Evolutionary conservation across 2,113 vertebrate species (phyloP), one percentile per base, ranked within the genome.

Genomic region (Oenanthe melanoleuca): DNA sequence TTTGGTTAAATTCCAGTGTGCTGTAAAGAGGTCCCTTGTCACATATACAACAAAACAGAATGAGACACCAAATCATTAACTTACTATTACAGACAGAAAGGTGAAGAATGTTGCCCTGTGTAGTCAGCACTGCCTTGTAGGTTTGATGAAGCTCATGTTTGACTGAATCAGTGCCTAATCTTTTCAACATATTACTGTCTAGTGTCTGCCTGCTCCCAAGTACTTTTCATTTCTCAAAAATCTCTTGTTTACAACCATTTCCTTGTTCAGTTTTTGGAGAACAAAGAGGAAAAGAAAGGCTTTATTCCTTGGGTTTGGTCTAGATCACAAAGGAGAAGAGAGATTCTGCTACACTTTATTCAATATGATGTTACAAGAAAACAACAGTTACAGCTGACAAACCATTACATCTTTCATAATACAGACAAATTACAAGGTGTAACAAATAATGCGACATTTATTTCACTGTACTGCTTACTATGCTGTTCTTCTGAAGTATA

Each of bases 391-490:
- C 98, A 99, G 98, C 97, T 98, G 98, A 99, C 98, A 97, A 97
- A 98, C 98, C 97, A 98, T 98, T 98, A 99, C 98, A 99, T 98
- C 98, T 98, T 99, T 98, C 98, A 99, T 98, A 98, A 98, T 98
- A 98, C 98, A 98, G 98, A 99, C 98, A 98, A 98, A 98, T 98
- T 98, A 99, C 98, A 99, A 97, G 95, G 98, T 97, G 97, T 98
- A 98, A 99, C 98, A 99, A 98, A 98, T 98, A 98, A 99, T 98
- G 98, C 97, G 93, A 98, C 98, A 98, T 97, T 98, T 98, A 99
- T 89, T 98, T 97, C 98, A 98, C 97, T 94, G 97, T 97, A 98
- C 98, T 98, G 98, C 95, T 97, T 98, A 97, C 96, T 98, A 98
- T 97, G 94, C 92, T 96, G 96, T 97, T 96, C 85, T 95, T 96